These are phyloP conservation scores for Distichodus sexfasciatus DNA, from an alignment of 2,797 vertebrate genomes.

Conservation along the genomic window DNA sequence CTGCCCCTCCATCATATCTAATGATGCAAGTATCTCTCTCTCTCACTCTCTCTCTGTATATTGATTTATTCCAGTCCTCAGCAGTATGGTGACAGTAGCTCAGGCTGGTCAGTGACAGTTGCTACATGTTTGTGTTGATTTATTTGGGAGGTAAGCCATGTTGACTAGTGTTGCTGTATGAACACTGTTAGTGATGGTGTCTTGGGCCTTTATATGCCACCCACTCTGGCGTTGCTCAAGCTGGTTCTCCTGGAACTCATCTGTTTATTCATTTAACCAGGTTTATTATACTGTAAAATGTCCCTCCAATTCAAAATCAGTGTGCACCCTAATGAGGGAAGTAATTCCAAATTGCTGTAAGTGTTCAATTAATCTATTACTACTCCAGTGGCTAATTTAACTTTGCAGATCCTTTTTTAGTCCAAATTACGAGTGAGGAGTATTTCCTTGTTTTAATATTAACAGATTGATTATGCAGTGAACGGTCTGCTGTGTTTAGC, in stretches of 20 bases:
- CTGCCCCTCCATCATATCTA: conserved; percentile 42
- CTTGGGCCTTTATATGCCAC: conserved; percentile 26
- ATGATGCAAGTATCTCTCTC: conserved; percentile 31
- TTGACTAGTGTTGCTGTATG: conserved; percentile 43
- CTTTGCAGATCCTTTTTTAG: background rate
- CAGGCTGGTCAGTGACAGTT: conserved; percentile 39
- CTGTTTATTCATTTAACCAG: conserved; percentile 41
- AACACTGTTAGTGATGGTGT: conserved; percentile 26
- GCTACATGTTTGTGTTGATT: conserved; percentile 44
- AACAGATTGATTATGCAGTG: background rate
- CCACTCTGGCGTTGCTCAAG: conserved; percentile 19
- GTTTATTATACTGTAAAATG: conserved; percentile 35
- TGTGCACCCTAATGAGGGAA: too few relatives aligned
- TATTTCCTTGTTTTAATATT: background rate
- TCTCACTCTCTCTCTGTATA: conserved; percentile 21
- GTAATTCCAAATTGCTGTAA: too few relatives aligned
- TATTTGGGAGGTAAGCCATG: conserved; percentile 39
- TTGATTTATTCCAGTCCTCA: conserved; percentile 42
- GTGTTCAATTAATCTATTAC: too few relatives aligned
- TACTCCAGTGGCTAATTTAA: too few relatives aligned
- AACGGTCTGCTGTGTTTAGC: conserved; percentile 1
- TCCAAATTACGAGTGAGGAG: background rate
- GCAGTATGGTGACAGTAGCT: conserved; percentile 35
- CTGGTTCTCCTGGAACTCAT: conserved; percentile 26
- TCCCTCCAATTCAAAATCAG: too few relatives aligned